Evolutionary conservation across 2,797 vertebrate species (phyloP).

Genomic region (Emys orbicularis): DNA sequence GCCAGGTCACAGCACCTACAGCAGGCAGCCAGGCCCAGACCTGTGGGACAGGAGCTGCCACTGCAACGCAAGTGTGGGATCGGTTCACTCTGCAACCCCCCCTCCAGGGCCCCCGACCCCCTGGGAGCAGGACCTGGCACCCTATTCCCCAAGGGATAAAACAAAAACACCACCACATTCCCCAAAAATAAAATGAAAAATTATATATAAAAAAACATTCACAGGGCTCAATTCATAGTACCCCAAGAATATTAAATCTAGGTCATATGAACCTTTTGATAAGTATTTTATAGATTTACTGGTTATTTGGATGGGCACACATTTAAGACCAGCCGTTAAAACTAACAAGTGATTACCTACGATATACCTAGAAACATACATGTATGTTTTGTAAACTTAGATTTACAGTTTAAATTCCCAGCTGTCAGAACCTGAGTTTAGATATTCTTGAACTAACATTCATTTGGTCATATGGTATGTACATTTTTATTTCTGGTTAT

Average conservation of each 20-base stretch:
- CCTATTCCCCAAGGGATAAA: neutral
- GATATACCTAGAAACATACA: neutral
- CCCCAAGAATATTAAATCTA: neutral
- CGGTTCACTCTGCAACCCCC: neutral
- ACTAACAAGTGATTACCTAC: neutral
- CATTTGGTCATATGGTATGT: neutral
- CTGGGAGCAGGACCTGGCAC: neutral
- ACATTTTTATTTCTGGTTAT: too few species aligned
- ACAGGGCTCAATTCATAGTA: neutral
- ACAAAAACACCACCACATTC: neutral
- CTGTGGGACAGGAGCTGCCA: neutral
- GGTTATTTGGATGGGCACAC: neutral
- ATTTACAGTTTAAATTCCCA: neutral
- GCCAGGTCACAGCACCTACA: neutral
- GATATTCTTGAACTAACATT: neutral
- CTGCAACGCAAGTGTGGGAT: neutral
- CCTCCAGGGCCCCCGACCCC: neutral
- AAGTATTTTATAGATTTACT: neutral
- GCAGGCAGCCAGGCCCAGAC: neutral
- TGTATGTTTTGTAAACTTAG: neutral
- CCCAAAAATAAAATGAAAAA: neutral
- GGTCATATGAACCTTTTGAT: neutral
- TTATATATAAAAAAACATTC: neutral
- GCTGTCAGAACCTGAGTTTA: neutral
- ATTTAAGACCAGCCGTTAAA: neutral